Evolutionary conservation across 92 coral and sea anemone genomes (phyloP).

Genomic region (Parazoanthus swiftii): DNA sequence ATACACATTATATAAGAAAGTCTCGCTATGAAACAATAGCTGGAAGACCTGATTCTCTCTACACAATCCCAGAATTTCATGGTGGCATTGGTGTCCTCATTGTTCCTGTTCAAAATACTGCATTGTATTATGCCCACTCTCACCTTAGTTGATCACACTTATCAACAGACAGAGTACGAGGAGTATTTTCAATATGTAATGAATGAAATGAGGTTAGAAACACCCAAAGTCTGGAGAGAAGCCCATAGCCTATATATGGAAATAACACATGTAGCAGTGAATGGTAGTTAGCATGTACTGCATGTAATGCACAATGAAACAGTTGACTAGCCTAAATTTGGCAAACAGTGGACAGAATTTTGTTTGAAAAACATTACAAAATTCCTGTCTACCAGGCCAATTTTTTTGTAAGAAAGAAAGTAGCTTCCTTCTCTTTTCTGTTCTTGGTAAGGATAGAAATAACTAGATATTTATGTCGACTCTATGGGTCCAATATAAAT

Average conservation of each 20-base stretch:
- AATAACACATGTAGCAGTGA: background rate
- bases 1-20: background rate
- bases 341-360: constrained; percentile 21
- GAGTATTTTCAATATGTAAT: constrained; percentile 1
- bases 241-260: background rate
- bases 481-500: constrained; percentile 16
- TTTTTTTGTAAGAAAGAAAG: constrained; percentile 13
- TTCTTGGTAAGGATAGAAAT: constrained; percentile 21
- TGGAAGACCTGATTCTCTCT: constrained; percentile 8
- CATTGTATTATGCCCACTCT: background rate
- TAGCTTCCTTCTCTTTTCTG: constrained; percentile 27
- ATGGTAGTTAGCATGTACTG: background rate
- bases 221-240: background rate
- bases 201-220: background rate
- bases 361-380: constrained; percentile 14
- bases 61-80: constrained; percentile 15
- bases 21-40: background rate
- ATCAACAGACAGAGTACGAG: background rate
- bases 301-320: background rate
- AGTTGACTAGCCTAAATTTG: constrained; percentile 14
- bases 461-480: constrained; percentile 22
- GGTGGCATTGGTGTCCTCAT: background rate
- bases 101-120: background rate
- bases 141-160: background rate
- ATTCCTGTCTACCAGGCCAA: constrained; percentile 17